Evolutionary conservation across 2,113 vertebrate genomes (phyloP), one percentile per base, ranked within the genome.

Genomic region (Ophthalmolycus amberensis): DNA sequence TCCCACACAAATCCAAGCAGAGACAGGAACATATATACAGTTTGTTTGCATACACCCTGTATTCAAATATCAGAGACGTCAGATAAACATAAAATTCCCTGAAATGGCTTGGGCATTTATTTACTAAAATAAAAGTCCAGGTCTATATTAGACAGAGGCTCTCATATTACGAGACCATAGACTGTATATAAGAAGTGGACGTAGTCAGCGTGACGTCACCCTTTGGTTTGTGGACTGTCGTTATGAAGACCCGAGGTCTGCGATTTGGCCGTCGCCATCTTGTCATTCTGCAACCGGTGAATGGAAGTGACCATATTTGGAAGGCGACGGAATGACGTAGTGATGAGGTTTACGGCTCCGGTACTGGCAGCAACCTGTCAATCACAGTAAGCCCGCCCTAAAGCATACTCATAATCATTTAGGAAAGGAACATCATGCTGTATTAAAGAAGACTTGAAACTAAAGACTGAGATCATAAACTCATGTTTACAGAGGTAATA

Each of bases 1-100:
- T 77, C 44, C 14, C 25, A 25, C 11, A 85, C 20, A 77, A 64
- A 68, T 22, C 48, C n/a, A 65, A 72, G 11, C 9, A 0, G 10
- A 34, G 20, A 74, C 11, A 27, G 50, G 14, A 48, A 32, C 16
- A 42, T 22, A 27, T 22, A 56, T 27, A 38, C 14, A 3, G 27
- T 8, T 18, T 27, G 42, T 67, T 64, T 62, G 29, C n/a, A 67
- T 20, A 67, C 5, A 63, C n/a, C 56, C 4, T 65, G 48, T 38
- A 70, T 14, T 18, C 3, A 62, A 83, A 22, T 20, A 56, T 58
- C 46, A 65, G 15, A 32, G 4, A 54, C 37, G 64, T 29, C 22
- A 76, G 34, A 77, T 68, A 29, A 6, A 29, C 25, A 20, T 48
- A 32, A 29, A 3, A 68, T 25, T 34, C 37, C 9, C n/a, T 48